Percentiles rank a stretch among this genome's conserved stretches.
Evolutionary conservation across 1,140 invertebrate species (phyloP).

Genomic region (Dendroctonus ponderosae): DNA sequence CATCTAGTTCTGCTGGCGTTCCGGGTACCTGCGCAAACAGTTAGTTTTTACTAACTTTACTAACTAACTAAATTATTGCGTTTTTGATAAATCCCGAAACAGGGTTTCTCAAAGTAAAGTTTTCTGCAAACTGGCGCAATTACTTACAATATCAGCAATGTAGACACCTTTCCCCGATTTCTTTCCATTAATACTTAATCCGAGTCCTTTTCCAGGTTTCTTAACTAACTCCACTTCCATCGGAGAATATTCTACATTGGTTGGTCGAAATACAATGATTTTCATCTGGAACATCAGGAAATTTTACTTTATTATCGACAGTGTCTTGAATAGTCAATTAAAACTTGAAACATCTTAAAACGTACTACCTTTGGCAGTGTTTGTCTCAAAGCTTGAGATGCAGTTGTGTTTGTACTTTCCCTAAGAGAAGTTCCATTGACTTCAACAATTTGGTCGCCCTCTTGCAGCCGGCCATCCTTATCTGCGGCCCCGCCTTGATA

Average conservation of each 20-base stretch:
- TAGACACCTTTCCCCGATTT: slow-evolving; percentile 87
- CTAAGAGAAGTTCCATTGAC: slow-evolving; percentile 78
- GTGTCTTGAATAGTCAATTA: neutral
- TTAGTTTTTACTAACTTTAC: too few species aligned
- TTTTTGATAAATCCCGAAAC: too few species aligned
- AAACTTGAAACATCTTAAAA: too few species aligned
- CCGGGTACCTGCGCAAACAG: slow-evolving; percentile 69
- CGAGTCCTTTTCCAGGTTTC: slow-evolving; percentile 90
- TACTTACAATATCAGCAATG: slow-evolving; percentile 89
- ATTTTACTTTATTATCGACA: neutral
- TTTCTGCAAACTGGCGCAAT: too few species aligned
- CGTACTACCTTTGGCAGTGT: slow-evolving; percentile 62
- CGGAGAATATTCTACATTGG: slow-evolving; percentile 76
- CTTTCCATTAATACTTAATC: slow-evolving; percentile 85
- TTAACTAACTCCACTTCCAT: slow-evolving; percentile 89
- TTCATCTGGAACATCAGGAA: slow-evolving; percentile 64
- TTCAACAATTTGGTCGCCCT: slow-evolving; percentile 92
- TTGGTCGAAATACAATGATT: slow-evolving; percentile 87
- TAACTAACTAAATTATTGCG: too few species aligned
- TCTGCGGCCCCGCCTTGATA: slow-evolving; percentile 88
- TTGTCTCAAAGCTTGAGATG: slow-evolving; percentile 66
- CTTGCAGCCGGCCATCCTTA: slow-evolving; percentile 84
- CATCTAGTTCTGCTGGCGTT: slow-evolving; percentile 88
- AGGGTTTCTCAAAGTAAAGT: too few species aligned
- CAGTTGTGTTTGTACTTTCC: slow-evolving; percentile 60